Base-by-base conservation (phyloP, 2,797 vertebrate genomes). In the Tamandua tetradactyla region DNA sequence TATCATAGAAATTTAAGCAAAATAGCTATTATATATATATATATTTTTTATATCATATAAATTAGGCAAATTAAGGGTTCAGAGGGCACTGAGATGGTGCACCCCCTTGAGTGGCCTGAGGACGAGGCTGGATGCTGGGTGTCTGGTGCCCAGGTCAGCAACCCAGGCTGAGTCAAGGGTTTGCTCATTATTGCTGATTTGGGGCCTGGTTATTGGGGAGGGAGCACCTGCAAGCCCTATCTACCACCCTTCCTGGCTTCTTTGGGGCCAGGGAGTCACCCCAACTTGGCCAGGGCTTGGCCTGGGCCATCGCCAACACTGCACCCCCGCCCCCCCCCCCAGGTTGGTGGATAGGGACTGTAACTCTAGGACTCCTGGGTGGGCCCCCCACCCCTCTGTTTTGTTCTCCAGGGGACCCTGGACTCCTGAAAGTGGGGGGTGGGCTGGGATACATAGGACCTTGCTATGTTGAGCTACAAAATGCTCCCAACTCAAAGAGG, bases 1-100 rank as follows among this genome's bases (percentile, higher is more conserved):
- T 96, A 97, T 96, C 97, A 98, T 98, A 98, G 94, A 98, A 98
- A 98, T 98, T 96, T 98, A 98, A 98, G 98, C 97, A 98, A 98
- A 98, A 98, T 98, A 98, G 95, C 97, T 97, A 93, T 97, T 92
- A 42, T 97, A 96, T 98, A 96, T 47, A 47, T 47, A 55, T 55
- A 55, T 97, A 95, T 97, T 93, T 97, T 92, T 96, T 97, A 94
- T 96, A 79, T 94, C 57, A 57, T 95, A 95, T 97, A 98, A 97
- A 98, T 98, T 98, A 98, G 98, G 98, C 98, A 98, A 98, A 97
- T 96, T 97, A 97, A 94, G 92, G 96, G 95, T 96, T 68, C 74
- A 93, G 79, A 94, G 95, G 89, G 88, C 64, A 52, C 57, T 47
- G 97, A 94, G 82, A 80, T 66, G 89, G 82, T 92, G 59, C 61